Base-by-base conservation (phyloP, 2,888 invertebrate species). In the Papilio gigon region DNA sequence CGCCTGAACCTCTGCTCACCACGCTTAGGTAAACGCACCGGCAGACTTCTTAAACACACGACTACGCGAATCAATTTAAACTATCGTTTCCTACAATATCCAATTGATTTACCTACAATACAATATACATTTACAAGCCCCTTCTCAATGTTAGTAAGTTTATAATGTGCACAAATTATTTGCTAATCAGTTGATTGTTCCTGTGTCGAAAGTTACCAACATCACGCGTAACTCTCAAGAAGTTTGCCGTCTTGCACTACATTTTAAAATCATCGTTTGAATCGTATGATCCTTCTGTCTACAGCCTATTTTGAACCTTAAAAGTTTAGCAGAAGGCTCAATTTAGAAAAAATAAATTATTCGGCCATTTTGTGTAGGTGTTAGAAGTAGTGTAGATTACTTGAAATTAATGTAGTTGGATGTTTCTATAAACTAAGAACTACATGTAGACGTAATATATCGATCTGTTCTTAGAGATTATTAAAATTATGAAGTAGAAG, bases 11-110 rank as follows among this genome's bases (percentile, higher is more conserved):
- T 30, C 25, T n/a, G n/a, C n/a, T n/a, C n/a, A n/a, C 35, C 3
- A 37, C 22, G 20, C 20, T 30, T 78, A 85, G 72, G n/a, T n/a
- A 84, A 85, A 72, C 78, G 4, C 11, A 3, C 59, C 30, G 35
- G 4, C 22, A 20, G 11, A 47, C 9, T 44, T 22, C 47, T 47
- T 12, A 22, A n/a, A n/a, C n/a, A n/a, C n/a, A n/a, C n/a, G n/a
- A n/a, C n/a, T n/a, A n/a, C n/a, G n/a, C n/a, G n/a, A n/a, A n/a
- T n/a, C n/a, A n/a, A n/a, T n/a, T n/a, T n/a, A n/a, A n/a, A n/a
- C n/a, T n/a, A n/a, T n/a, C n/a, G n/a, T n/a, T n/a, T n/a, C n/a
- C n/a, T n/a, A n/a, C n/a, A n/a, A n/a, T n/a, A n/a, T n/a, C n/a
- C n/a, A n/a, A n/a, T n/a, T n/a, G n/a, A n/a, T n/a, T n/a, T n/a